Evolutionary conservation across 2,888 invertebrate species (phyloP).

Genomic region (Rhodophaea formosa): DNA sequence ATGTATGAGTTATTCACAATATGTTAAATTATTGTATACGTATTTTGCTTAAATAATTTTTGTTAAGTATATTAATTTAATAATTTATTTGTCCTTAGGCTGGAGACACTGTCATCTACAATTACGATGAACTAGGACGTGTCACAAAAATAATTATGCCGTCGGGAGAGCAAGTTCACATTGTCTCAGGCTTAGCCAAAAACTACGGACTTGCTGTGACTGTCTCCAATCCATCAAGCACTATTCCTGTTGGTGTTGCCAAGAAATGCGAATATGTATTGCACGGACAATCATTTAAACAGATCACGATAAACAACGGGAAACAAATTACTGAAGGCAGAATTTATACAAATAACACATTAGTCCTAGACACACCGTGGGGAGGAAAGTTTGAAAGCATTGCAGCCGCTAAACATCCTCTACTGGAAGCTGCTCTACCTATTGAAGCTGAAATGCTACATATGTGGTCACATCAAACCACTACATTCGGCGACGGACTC

Average conservation of each 20-base stretch:
- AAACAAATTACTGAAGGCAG: conserved; percentile 87
- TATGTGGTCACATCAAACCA: conserved; percentile 92
- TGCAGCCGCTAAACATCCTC: conserved; percentile 89
- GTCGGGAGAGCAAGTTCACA: conserved; percentile 92
- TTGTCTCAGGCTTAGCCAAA: conserved; percentile 88
- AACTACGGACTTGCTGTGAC: conserved; percentile 89
- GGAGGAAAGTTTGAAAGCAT: conserved; percentile 88
- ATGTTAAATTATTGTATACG: not conserved
- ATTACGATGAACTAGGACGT: conserved; percentile 94
- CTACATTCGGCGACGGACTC: conserved; percentile 87
- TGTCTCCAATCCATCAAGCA: conserved; percentile 81
- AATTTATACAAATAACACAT: conserved; percentile 89
- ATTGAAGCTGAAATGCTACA: conserved; percentile 95
- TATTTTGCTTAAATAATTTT: too few relatives aligned
- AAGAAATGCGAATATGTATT: conserved; percentile 82
- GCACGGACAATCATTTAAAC: conserved; percentile 84
- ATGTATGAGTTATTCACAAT: conserved; percentile 45
- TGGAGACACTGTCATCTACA: conserved; percentile 93
- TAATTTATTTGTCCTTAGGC: conserved; percentile 76
- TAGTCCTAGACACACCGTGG: conserved; percentile 88
- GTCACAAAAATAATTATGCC: conserved; percentile 93
- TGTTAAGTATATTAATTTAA: not conserved
- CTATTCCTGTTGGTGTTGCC: conserved; percentile 77
- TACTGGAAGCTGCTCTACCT: conserved; percentile 90
- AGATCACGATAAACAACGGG: conserved; percentile 85